Evolutionary conservation across 2,113 vertebrate genomes (phyloP), one percentile per base, ranked within the genome.

Genomic region (Sorex fumeus): DNA sequence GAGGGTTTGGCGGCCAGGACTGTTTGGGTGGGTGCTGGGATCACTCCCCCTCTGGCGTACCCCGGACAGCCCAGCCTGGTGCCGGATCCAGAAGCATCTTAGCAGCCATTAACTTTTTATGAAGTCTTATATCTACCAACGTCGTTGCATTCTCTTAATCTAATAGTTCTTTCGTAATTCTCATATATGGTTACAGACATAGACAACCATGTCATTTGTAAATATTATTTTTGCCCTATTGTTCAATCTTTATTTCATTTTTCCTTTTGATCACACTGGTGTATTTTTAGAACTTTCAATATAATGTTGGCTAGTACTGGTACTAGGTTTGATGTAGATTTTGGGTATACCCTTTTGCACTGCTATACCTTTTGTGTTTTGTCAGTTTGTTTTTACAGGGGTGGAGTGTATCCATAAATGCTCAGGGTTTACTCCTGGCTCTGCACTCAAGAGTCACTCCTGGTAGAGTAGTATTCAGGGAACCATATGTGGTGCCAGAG

Each of bases 121-220:
- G 40, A 94, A 47, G 71, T 18, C 50, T 16, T 70, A 28, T 43
- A 64, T 77, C 47, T 71, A 64, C 9, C 72, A 87, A 79, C 21
- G 27, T 78, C 84, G 66, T 40, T 23, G 34, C 67, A 87, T 87
- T 84, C n/a, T 89, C 27, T 79, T 88, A 80, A 78, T 81, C 53
- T 84, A 76, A 27, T 79, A 50, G 28, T 90, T 90, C 36, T 10
- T 81, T 78, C 84, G 66, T 23, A 91, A 50, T 30, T 76, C 23
- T 86, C 40, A 43, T 50, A 82, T 18, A 30, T 70, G 74, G 87
- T 91, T 87, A 3, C 40, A 40, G 40, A 40, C 40, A 40, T 84
- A 66, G 36, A 78, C 64, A 89, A 30, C 28, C 40, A 71, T 77
- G 30, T 76, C 15, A 45, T 93, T 21, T 45, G 53, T 76, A 43